Evolutionary conservation across 2,888 invertebrate genomes (phyloP).

Genomic region (Pogonocherus hispidulus): DNA sequence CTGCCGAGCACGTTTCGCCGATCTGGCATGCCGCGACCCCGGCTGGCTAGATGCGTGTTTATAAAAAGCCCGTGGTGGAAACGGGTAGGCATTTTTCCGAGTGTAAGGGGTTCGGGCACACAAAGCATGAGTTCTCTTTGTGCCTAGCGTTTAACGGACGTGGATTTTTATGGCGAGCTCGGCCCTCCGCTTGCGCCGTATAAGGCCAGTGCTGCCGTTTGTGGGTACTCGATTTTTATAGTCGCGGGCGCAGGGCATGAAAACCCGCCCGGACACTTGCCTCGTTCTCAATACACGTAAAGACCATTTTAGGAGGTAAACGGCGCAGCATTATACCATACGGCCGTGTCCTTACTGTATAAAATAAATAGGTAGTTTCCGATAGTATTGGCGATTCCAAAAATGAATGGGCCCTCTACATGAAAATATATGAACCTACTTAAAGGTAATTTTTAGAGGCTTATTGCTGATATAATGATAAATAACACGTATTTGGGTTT

Average conservation of each 20-base stretch:
- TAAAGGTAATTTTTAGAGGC: no score
- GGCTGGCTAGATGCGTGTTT: neutral
- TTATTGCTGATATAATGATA: no score
- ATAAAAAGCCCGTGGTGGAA: neutral
- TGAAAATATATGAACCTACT: no score
- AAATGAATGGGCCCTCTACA: no score
- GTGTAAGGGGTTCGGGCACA: neutral
- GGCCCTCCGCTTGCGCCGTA: neutral
- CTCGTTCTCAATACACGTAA: no score
- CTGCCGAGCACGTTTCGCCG: constrained; percentile 16
- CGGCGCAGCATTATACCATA: no score
- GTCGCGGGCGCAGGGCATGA: neutral
- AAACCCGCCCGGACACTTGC: neutral
- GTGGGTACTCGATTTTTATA: neutral
- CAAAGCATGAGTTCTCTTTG: neutral
- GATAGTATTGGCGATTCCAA: no score
- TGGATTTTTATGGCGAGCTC: neutral
- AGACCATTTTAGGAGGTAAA: no score
- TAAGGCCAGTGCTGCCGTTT: neutral
- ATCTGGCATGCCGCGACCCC: neutral
- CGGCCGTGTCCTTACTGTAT: no score
- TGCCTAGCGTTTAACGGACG: neutral
- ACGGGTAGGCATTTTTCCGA: neutral
- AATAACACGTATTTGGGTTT: no score
- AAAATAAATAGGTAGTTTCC: no score